Conservation (phyloP, 2,888 invertebrate species). For the Pristionchus maxplancki region DNA sequence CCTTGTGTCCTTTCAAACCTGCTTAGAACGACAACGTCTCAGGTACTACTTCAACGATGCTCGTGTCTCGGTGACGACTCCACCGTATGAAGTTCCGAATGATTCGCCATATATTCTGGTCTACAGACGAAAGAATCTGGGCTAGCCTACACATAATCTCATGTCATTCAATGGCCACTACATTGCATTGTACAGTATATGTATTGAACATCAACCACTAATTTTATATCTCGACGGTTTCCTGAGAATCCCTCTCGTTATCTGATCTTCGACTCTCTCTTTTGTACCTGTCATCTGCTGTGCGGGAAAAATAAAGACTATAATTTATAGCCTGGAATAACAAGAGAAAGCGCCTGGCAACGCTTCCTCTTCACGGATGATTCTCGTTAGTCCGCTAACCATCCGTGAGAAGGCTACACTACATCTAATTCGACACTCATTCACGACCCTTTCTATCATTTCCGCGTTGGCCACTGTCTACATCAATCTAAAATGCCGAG, state of each 20-base stretch:
- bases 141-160: too few species aligned
- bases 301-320: neutral
- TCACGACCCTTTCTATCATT: neutral
- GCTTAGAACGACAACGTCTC: too few species aligned
- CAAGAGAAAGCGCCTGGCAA: neutral
- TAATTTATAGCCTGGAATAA: neutral
- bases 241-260: too few species aligned
- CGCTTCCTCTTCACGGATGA: neutral
- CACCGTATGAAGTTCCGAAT: slow-evolving; percentile 57
- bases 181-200: too few species aligned
- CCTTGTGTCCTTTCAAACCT: too few species aligned
- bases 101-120: slow-evolving; percentile 70
- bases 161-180: too few species aligned
- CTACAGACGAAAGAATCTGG: slow-evolving; percentile 58
- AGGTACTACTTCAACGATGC: slow-evolving; percentile 75
- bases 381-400: neutral
- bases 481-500: neutral
- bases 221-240: too few species aligned
- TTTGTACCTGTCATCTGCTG: neutral
- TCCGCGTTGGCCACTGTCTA: neutral
- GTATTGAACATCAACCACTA: too few species aligned
- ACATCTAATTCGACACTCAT: neutral
- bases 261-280: neutral
- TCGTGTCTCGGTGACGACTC: slow-evolving; percentile 50
- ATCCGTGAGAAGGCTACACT: neutral